Evolutionary conservation across 2,113 vertebrate genomes (phyloP).

Genomic region (Fukomys damarensis): DNA sequence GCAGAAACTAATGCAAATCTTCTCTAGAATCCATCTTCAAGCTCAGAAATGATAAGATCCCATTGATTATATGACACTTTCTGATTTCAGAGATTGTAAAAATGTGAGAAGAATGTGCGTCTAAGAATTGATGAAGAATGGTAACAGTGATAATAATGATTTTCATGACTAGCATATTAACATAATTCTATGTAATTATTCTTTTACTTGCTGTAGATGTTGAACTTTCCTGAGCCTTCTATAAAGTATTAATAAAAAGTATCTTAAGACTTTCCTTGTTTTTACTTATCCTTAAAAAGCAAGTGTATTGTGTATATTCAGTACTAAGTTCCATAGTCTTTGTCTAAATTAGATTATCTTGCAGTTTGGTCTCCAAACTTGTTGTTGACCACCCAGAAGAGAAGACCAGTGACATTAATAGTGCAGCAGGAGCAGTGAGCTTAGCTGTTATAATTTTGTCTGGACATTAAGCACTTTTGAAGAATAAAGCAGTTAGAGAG

Average conservation of each 20-base stretch:
- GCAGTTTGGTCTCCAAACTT: neutral
- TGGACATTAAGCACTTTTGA: too few species aligned
- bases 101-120: constrained; percentile 46
- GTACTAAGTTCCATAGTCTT: neutral
- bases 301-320: neutral
- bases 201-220: constrained; percentile 11
- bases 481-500: too few species aligned
- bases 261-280: constrained; percentile 29
- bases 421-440: too few species aligned
- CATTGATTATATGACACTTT: neutral
- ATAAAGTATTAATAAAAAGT: constrained; percentile 22
- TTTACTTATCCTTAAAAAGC: constrained; percentile 20
- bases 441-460: too few species aligned
- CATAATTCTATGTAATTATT: constrained; percentile 53
- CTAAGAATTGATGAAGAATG: constrained; percentile 12
- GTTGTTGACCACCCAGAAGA: too few species aligned
- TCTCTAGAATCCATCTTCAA: constrained; percentile 41
- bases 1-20: neutral
- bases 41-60: neutral
- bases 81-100: constrained; percentile 19
- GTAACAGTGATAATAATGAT: constrained; percentile 16
- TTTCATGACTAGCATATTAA: constrained; percentile 56
- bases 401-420: too few species aligned
- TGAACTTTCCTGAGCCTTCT: constrained; percentile 16
- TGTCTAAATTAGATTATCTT: neutral